Conservation (phyloP, 2,797 vertebrate genomes). For the Myiotriccus ornatus region DNA sequence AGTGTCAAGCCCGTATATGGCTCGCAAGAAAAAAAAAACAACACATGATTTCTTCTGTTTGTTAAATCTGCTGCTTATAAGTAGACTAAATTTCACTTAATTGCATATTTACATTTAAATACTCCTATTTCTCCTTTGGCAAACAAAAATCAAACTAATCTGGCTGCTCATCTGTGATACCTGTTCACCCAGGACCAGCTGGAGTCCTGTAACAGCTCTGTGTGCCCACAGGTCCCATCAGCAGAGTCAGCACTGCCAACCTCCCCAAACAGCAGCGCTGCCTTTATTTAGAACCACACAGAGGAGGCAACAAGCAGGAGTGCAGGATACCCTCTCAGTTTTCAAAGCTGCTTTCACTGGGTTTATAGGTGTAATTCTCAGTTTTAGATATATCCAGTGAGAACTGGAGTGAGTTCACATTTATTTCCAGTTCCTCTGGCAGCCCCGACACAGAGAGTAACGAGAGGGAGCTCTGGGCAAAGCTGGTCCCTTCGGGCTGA, state of each 20-base stretch:
- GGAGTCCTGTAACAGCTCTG: background rate
- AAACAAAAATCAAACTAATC: background rate
- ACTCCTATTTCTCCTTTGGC: background rate
- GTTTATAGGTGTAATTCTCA: background rate
- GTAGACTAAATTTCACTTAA: conserved; percentile 10
- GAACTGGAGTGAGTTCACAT: background rate
- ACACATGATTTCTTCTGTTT: conserved; percentile 25
- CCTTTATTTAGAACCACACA: background rate
- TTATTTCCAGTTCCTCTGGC: background rate
- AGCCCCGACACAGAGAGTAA: background rate
- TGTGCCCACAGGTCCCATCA: background rate
- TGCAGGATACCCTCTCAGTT: background rate
- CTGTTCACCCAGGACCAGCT: background rate
- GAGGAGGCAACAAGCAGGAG: background rate
- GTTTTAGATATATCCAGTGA: background rate
- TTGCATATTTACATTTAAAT: conserved; percentile 38
- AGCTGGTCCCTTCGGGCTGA: background rate
- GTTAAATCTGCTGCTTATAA: conserved; percentile 26
- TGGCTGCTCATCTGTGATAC: conserved; percentile 13
- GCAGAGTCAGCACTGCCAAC: background rate
- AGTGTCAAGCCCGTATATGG: background rate
- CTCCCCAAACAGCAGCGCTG: background rate
- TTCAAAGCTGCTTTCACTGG: background rate
- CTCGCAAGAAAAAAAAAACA: background rate
- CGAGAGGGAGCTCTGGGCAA: background rate